Evolutionary conservation across 2,797 vertebrate species (phyloP).

Genomic region (Taeniopygia guttata): DNA sequence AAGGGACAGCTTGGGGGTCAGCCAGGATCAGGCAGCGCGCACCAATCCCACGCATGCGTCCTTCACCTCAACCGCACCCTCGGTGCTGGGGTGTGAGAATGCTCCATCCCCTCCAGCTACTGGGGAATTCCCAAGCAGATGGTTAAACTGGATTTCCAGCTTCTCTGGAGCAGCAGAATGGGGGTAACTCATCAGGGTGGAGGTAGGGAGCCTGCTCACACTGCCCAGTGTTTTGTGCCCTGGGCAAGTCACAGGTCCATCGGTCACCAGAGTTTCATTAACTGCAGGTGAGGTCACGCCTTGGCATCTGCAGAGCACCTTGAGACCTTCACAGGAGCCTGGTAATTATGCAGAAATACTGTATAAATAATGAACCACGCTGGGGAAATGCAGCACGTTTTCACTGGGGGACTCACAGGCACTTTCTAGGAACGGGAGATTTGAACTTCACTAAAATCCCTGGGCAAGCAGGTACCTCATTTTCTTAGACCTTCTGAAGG

Average conservation of each 20-base stretch:
- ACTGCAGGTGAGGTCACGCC: background rate
- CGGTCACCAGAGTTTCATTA: slow-evolving; percentile 33
- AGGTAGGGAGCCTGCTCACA: background rate
- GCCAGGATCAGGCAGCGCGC: background rate
- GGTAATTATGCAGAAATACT: background rate
- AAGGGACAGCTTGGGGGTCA: slow-evolving; percentile 1
- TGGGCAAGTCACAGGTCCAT: background rate
- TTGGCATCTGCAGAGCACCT: background rate
- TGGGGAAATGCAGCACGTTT: background rate
- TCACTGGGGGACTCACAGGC: background rate
- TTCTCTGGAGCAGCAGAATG: slow-evolving; percentile 21
- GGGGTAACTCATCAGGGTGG: slow-evolving; percentile 39
- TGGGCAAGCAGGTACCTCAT: background rate
- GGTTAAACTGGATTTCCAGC: slow-evolving; percentile 63
- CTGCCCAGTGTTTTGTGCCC: slow-evolving; percentile 18
- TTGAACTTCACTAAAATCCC: background rate
- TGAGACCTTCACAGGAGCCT: background rate
- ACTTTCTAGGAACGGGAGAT: background rate
- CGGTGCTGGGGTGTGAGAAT: slow-evolving; percentile 59
- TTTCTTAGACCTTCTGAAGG: background rate
- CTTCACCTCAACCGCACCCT: slow-evolving; percentile 47
- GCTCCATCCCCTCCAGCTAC: slow-evolving; percentile 55
- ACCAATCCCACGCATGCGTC: slow-evolving; percentile 6
- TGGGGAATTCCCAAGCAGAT: slow-evolving; percentile 65
- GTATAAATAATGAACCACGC: background rate